Evolutionary conservation across 1,140 invertebrate genomes (phyloP), one percentile per base, ranked within the genome.

Genomic region (Pseudobourletiella spinata): DNA sequence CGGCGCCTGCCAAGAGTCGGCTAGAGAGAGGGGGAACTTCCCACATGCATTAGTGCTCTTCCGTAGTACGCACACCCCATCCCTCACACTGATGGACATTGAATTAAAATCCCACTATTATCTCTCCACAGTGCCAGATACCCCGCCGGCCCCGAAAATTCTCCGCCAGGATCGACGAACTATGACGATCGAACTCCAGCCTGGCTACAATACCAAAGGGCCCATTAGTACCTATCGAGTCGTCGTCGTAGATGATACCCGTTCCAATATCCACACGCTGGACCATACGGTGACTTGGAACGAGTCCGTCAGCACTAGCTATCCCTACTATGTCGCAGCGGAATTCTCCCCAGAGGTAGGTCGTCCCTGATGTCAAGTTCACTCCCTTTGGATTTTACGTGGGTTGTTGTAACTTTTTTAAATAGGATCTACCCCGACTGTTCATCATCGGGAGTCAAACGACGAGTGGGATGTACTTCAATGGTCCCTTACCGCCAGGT

Each of bases 301-400:
- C 69, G 77, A 80, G 71, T 82, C 83, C 2, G 74, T 73, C 56
- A 77, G 76, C 64, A 79, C 81, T 65, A 83, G 80, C 15, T 70
- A 84, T 3, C 81, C 82, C 16, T 91, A 88, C 73, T 93, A 93
- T 68, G 83, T 91, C 29, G 82, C 89, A 20, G 90, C 84, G 1
- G 84, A 89, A 74, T 76, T 93, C 58, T 78, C 80, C 48, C 79
- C 78, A 16, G 73, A 79, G 48, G 74, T 76, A 72, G n/a, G n/a
- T n/a, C n/a, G n/a, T n/a, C n/a, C n/a, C n/a, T n/a, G n/a, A n/a
- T n/a, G n/a, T n/a, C n/a, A n/a, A n/a, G n/a, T n/a, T n/a, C n/a
- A n/a, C n/a, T n/a, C n/a, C n/a, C n/a, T n/a, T n/a, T n/a, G n/a
- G n/a, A n/a, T n/a, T n/a, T n/a, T n/a, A n/a, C n/a, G n/a, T n/a